Conservation (phyloP, 1,140 invertebrate genomes). For the Sinonovacula constricta region DNA sequence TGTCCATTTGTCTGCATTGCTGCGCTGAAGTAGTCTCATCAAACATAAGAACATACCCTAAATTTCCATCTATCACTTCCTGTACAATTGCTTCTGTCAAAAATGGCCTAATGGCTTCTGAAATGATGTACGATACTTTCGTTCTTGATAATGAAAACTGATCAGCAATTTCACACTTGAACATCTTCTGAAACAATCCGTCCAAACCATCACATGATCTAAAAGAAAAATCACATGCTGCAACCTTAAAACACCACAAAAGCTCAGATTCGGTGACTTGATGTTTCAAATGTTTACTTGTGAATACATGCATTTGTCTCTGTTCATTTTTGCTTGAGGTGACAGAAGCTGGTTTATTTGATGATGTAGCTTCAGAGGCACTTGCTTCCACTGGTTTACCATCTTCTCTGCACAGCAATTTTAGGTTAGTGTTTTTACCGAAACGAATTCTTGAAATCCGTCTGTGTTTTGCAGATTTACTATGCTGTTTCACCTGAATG, state of each 20-base stretch:
- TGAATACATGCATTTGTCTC: too few species aligned
- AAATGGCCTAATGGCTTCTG: slow-evolving; percentile 24
- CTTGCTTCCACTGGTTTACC: not conserved
- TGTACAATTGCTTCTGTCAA: slow-evolving; percentile 26
- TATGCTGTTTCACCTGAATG: too few species aligned
- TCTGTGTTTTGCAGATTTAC: too few species aligned
- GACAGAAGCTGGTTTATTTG: too few species aligned
- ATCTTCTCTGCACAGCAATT: not conserved
- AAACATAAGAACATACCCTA: too few species aligned
- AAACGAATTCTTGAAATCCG: too few species aligned
- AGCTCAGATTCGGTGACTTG: slow-evolving; percentile 26
- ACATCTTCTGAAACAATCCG: slow-evolving; percentile 27
- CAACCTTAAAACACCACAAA: slow-evolving; percentile 27
- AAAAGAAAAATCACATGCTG: slow-evolving; percentile 32
- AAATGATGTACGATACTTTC: slow-evolving; percentile 30
- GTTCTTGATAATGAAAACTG: slow-evolving; percentile 21
- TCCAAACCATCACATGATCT: slow-evolving; percentile 37
- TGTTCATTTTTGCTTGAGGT: too few species aligned
- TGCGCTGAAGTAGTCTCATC: slow-evolving; percentile 24
- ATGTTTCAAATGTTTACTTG: slow-evolving; percentile 21
- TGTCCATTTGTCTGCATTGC: too few species aligned
- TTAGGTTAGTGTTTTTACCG: slow-evolving; percentile 14
- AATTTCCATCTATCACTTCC: too few species aligned
- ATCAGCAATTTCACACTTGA: too few species aligned
- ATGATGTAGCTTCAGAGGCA: not conserved